These are phyloP conservation scores for Elanus axillaris DNA, from an alignment of 2,113 vertebrate species.

Conservation along the genomic window DNA sequence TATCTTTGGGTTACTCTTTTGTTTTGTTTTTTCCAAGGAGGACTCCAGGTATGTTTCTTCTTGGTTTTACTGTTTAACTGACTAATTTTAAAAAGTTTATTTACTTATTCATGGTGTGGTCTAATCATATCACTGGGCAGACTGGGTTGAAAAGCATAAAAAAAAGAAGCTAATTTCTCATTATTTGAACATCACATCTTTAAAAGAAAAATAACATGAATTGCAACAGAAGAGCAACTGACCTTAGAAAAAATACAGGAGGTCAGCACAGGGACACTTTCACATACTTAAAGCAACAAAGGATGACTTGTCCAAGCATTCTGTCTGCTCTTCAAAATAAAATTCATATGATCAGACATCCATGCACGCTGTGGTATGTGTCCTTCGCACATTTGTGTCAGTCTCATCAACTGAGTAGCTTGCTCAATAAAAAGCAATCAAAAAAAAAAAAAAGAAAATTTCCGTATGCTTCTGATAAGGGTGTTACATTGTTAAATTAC, in stretches of 20 bases:
- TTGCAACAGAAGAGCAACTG: not conserved
- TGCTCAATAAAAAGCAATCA: not conserved
- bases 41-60: not conserved
- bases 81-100: not conserved
- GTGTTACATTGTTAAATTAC: not conserved
- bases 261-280: not conserved
- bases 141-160: not conserved
- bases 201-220: not conserved
- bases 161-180: not conserved
- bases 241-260: not conserved
- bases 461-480: not conserved
- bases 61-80: not conserved
- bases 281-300: slow-evolving; percentile 9
- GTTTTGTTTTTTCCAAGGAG: not conserved
- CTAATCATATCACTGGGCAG: not conserved
- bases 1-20: not conserved
- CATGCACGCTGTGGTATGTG: not conserved
- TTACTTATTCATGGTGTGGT: not conserved
- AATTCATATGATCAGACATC: slow-evolving; percentile 11
- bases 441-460: not conserved
- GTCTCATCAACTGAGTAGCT: not conserved
- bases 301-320: not conserved
- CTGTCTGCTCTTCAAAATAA: slow-evolving; percentile 25
- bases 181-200: not conserved
- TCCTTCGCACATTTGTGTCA: not conserved